Evolutionary conservation across 1,140 invertebrate species (phyloP), one percentile per base, ranked within the genome.

Genomic region (Lordiphosa mommai): DNA sequence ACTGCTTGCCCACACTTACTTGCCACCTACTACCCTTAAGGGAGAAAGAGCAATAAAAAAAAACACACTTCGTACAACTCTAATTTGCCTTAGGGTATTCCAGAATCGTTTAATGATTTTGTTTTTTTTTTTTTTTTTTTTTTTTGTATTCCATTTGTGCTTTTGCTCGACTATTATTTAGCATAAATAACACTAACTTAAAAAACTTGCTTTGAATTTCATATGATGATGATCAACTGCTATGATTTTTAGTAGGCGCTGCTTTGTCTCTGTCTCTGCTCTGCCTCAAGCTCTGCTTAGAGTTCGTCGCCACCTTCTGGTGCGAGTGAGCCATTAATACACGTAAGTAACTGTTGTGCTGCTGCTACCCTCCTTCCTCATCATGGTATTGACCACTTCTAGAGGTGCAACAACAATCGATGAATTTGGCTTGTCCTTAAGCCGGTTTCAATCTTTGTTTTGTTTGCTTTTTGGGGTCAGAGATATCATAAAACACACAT

Each of bases 131-230:
- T 48, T 14, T 38, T 32, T 8, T 48, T 50, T 52, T 47, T 34
- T 17, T 16, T 52, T 65, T 12, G 55, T 5, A 20, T 37, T 37
- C 38, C 57, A 47, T 27, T 43, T 43, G 40, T 29, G n/a, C 40
- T 20, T 43, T 43, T 12, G 40, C 6, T 20, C 13, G 30, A 44
- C 48, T 36, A 46, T 47, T 61, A 51, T 12, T 80, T 74, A 52
- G 66, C 74, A 82, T 80, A 80, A 82, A 82, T 80, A 80, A 82
- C 74, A 80, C 74, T 80, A 67, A 71, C 74, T 82, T 60, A 80
- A 74, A 66, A 80, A 80, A 80, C 74, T 82, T 53, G 74, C 76
- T 80, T 71, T 82, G 76, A 80, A 80, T 80, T 65, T 44, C 57
- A 82, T 71, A 59, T 41, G 50, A 68, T 32, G 47, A 23, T 46